These are phyloP conservation scores for Macquaria australasica DNA, from an alignment of 2,113 vertebrate genomes.

Conservation along the genomic window DNA sequence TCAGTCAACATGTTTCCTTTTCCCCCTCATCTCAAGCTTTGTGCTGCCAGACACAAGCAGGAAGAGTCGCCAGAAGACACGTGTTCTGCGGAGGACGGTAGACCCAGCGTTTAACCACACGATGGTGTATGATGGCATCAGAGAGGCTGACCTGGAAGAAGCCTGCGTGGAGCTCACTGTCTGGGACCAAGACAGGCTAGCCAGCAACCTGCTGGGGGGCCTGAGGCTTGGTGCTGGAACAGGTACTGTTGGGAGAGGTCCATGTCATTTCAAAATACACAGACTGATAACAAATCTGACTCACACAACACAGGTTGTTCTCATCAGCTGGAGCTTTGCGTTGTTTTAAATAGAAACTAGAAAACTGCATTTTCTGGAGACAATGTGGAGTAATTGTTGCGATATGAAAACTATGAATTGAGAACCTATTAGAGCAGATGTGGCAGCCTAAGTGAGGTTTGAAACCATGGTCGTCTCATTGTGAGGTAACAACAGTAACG, in stretches of 20 bases:
- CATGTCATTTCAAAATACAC: neutral
- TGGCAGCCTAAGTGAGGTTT: neutral
- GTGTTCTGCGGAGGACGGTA: conserved; percentile 88
- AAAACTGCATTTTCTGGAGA: neutral
- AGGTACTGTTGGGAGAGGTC: conserved; percentile 81
- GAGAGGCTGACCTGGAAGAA: conserved; percentile 89
- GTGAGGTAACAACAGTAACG: neutral
- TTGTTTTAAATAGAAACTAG: neutral
- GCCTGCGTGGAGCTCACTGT: conserved; percentile 95
- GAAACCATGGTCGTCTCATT: neutral
- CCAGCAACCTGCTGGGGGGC: conserved; percentile 93
- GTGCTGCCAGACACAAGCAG: conserved; percentile 95
- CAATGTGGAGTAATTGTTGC: neutral
- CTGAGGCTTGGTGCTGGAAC: conserved; percentile 93
- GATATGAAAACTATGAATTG: neutral
- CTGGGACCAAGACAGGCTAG: conserved; percentile 93
- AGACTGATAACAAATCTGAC: neutral
- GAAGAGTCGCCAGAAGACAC: conserved; percentile 96
- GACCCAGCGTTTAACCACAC: conserved; percentile 95
- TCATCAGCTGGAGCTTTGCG: neutral
- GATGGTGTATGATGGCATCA: conserved; percentile 98
- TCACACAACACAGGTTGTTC: too few relatives aligned
- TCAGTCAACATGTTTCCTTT: neutral
- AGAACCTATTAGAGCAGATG: neutral
- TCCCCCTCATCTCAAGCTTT: conserved; percentile 81